phyloP scores from a whole-genome alignment of 1,140 invertebrate genomes.

The Ectropis grisescens region DNA sequence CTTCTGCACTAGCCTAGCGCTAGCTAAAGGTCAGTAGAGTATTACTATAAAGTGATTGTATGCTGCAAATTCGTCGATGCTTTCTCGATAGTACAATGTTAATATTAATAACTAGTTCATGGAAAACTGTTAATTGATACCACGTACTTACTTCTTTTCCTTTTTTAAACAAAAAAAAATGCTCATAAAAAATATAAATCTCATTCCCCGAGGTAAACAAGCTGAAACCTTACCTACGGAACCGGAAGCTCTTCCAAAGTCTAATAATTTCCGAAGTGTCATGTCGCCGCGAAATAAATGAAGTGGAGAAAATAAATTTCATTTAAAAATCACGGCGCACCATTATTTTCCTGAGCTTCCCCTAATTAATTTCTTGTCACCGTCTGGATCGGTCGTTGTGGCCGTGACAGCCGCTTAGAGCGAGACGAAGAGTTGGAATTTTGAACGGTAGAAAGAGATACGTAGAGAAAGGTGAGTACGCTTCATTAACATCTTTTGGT shows the following conservation, averaged over 20 bases:
- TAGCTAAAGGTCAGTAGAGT: too few relatives aligned
- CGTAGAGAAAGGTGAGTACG: conserved; percentile 43
- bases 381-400: conserved; percentile 55
- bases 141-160: too few relatives aligned
- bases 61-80: too few relatives aligned
- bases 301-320: conserved; percentile 67
- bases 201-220: conserved; percentile 31
- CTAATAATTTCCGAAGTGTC: conserved; percentile 66
- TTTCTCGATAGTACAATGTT: too few relatives aligned
- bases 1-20: too few relatives aligned
- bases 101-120: too few relatives aligned
- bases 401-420: conserved; percentile 42
- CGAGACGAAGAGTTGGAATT: conserved; percentile 18
- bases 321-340: conserved; percentile 65
- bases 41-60: too few relatives aligned
- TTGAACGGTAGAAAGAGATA: conserved; percentile 18
- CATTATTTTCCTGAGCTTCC: conserved; percentile 60
- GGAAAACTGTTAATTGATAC: too few relatives aligned
- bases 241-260: conserved; percentile 36
- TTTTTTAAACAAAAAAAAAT: too few relatives aligned
- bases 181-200: too few relatives aligned
- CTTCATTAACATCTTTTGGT: conserved; percentile 63
- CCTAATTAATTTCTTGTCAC: conserved; percentile 69
- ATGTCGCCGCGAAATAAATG: conserved; percentile 62
- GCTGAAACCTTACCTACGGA: conserved; percentile 36